Evolutionary conservation across 2,113 vertebrate genomes (phyloP), one percentile per base, ranked within the genome.

Genomic region (Solea senegalensis): DNA sequence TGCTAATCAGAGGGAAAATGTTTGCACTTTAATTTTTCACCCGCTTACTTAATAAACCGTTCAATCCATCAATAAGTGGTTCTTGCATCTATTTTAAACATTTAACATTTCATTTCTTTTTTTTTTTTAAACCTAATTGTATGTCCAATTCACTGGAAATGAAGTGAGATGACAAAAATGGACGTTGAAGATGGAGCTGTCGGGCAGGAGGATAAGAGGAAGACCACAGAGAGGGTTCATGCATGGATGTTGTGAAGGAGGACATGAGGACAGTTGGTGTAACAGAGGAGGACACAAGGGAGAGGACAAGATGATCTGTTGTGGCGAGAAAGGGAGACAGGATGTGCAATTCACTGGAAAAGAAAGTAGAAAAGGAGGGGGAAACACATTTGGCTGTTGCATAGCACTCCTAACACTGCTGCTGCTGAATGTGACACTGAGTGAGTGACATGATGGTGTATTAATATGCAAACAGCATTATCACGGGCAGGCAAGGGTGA

Each of bases 391-490:
- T 83, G 72, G 60, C 82, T 71, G 69, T 65, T 44, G 66, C 69
- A 13, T 51, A 9, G 13, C 68, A 49, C 59, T 12, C 21, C 69
- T 49, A 11, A 26, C n/a, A 56, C 63, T 64, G 78, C 74, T 82
- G 69, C 59, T 26, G 71, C 85, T 85, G 86, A 65, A 73, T 79
- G 69, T 1, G 67, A 78, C 74, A 45, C 50, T 49, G 85, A 92
- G 92, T 95, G 95, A 95, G 87, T 92, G 93, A 94, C 95, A 95
- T 85, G 89, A 89, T 15, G 10, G 91, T 91, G 93, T 95, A 96
- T 96, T 96, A 97, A 95, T 95, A 96, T 95, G 95, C 92, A 86
- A 92, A 94, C 93, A 94, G 93, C 92, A 95, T 94, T 93, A 95
- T 93, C 94, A 92, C 72, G 89, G 91, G 92, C 94, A 94, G 94